These are phyloP conservation scores for Panonychus citri DNA, from an alignment of 1,140 invertebrate species.

Conservation along the genomic window DNA sequence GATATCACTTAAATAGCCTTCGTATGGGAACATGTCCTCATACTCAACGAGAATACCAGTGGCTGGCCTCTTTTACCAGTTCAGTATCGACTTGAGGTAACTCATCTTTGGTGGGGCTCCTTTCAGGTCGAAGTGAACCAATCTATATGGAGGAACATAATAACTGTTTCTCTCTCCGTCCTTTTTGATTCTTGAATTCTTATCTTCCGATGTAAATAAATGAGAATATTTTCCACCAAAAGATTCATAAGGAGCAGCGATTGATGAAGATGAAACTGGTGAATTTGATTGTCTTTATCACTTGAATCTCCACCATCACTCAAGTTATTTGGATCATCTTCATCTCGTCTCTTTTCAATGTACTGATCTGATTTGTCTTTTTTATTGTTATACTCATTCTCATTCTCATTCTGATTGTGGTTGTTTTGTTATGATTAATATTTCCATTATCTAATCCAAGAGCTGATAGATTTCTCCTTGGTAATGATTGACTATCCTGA, in stretches of 20 bases:
- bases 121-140: slow-evolving; percentile 51
- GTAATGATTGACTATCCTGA: slow-evolving; percentile 6
- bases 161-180: not conserved
- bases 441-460: not conserved
- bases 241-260: too few relatives aligned
- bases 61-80: slow-evolving; percentile 39
- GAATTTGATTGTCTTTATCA: too few relatives aligned
- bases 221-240: not conserved
- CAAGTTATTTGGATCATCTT: too few relatives aligned
- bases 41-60: slow-evolving; percentile 79
- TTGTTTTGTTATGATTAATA: not conserved
- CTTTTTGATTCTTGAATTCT: slow-evolving; percentile 2
- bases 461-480: slow-evolving; percentile 12
- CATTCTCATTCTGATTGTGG: not conserved
- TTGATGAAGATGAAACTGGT: too few relatives aligned
- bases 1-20: slow-evolving; percentile 37
- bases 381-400: too few relatives aligned
- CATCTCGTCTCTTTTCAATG: too few relatives aligned
- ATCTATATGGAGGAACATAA: slow-evolving; percentile 19
- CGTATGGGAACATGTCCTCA: slow-evolving; percentile 93
- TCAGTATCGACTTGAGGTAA: slow-evolving; percentile 37
- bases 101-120: slow-evolving; percentile 39
- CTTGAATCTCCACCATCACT: too few relatives aligned
- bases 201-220: not conserved
- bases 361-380: too few relatives aligned